Base-by-base conservation (phyloP, 2,888 invertebrate genomes). In the Gandaritis pyraliata region DNA sequence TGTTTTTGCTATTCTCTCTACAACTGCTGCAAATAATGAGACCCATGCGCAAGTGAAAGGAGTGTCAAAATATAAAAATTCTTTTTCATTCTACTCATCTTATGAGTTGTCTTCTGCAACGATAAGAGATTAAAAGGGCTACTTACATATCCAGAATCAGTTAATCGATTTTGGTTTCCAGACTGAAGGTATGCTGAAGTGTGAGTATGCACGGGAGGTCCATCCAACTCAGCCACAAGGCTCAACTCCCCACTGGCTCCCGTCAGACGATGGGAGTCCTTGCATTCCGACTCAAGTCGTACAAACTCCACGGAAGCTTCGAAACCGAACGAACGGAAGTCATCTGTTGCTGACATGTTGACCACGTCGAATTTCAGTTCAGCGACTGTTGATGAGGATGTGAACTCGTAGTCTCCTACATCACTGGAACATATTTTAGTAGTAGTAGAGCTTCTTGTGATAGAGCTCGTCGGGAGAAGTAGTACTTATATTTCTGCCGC, bases 221-320 rank as follows among this genome's bases (percentile, higher is more conserved):
- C 10, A 43, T 11, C 47, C 15, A 13, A 1, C 7, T 52, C 56
- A 23, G 49, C 52, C 2, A 56, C 30, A 10, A 97, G 94, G 65
- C 93, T 93, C 65, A 97, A 93, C 72, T 96, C 95, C 0, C 97
- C 97, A 73, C 96, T 96, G 5, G 96, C 93, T 0, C 97, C 97
- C 60, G 94, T 93, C 55, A 95, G 94, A 70, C 94, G 92, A 71
- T 96, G 94, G 49, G 95, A 94, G 70, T 94, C 94, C 64, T 94
- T 93, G 78, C 97, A 97, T 23, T 93, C 93, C 0, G 94, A 93
- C n/a, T 94, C 94, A 48, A 94, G 90, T 74, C 95, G 94, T 11
- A 97, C 93, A 74, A 97, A 97, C 80, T 97, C 97, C 85, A 96
- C 97, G 45, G 94, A 94, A 6, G 96, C 97, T 82, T 97, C 97